phyloP scores from a whole-genome alignment of 2,113 vertebrate genomes.

The Naja naja region DNA sequence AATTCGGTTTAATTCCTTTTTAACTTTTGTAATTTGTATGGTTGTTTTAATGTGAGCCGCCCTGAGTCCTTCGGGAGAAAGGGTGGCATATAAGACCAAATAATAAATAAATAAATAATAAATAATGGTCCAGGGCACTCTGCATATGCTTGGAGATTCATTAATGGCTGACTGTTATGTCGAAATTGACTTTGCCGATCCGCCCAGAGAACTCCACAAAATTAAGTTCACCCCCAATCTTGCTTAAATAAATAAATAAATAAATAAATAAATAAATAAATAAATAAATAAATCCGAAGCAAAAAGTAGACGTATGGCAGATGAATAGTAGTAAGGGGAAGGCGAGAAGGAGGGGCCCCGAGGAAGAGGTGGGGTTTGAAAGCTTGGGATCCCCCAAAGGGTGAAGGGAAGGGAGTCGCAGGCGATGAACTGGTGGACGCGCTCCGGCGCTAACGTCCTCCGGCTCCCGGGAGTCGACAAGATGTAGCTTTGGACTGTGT shows the following conservation, averaged over 20 bases:
- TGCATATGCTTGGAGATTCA: background rate
- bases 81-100: no score
- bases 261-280: no score
- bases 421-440: constrained; percentile 12
- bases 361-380: background rate
- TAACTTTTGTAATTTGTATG: no score
- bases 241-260: background rate
- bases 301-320: background rate
- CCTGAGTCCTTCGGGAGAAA: no score
- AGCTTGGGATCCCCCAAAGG: background rate
- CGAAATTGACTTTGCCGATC: background rate
- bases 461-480: background rate
- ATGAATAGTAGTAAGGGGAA: background rate
- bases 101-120: no score
- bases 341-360: background rate
- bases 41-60: no score
- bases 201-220: background rate
- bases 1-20: no score
- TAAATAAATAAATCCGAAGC: background rate
- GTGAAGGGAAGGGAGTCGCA: constrained; percentile 21
- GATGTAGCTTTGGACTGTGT: background rate
- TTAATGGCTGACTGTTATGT: background rate
- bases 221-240: background rate
- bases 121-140: no score
- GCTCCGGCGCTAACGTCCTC: background rate